Evolutionary conservation across 2,113 vertebrate genomes (phyloP), one percentile per base, ranked within the genome.

Genomic region (Bettongia penicillata): DNA sequence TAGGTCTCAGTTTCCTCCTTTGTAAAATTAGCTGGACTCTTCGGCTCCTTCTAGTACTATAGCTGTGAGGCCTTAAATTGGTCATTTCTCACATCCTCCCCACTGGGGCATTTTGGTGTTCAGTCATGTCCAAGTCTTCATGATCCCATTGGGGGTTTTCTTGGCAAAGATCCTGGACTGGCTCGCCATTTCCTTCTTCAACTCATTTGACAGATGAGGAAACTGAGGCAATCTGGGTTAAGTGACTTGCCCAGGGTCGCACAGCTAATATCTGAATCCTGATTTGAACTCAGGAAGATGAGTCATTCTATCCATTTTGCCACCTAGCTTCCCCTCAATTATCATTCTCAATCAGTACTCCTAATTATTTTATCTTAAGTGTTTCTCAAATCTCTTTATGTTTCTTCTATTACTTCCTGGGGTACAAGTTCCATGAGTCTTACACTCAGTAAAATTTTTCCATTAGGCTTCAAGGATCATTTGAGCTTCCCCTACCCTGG

Each of bases 261-360:
- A 68, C 28, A 68, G 28, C 31, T 68, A 14, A 8, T 61, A 8
- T 68, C 28, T 68, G 57, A 68, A 31, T 28, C 11, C 28, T 14
- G 57, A 68, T 68, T 68, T 68, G 28, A 68, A 68, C 57, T 19
- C 57, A 68, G 57, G 31, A 55, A 55, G 24, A 26, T 55, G 53
- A 55, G 53, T 68, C 11, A 14, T 11, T 37, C 57, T 55, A 55
- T 53, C 53, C 53, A 53, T 55, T 55, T 55, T 0, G 8, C 53
- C 8, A 55, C 11, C 28, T 61, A 37, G 12, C 28, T 68, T 7
- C 31, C 57, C 57, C 57, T 37, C 57, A 57, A 14, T 37, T 47
- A 2, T 50, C 3, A 10, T 53, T 94, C 11, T 55, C 0, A 0
- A 0, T 16, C 47, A 12, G 5, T 28, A 24, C 51, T 52, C 3